phyloP scores from a whole-genome alignment of 2,797 vertebrate species.

The Psittacula echo region DNA sequence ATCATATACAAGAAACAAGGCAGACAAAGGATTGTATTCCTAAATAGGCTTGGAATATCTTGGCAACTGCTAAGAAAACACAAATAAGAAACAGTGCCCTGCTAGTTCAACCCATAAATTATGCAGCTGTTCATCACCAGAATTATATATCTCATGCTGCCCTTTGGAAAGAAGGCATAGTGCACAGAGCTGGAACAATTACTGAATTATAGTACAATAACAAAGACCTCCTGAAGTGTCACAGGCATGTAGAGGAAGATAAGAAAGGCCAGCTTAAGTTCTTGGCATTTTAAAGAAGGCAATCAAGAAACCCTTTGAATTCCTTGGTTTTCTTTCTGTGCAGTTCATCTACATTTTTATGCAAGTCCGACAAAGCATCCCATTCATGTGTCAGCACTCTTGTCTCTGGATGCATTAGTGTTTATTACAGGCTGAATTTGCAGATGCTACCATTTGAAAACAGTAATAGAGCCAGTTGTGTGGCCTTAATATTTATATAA shows the following conservation, averaged over 20 bases:
- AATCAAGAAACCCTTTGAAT: constrained; percentile 81
- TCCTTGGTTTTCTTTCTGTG: constrained; percentile 64
- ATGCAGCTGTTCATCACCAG: constrained; percentile 81
- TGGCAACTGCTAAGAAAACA: constrained; percentile 76
- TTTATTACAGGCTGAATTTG: constrained; percentile 76
- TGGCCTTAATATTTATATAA: constrained; percentile 58
- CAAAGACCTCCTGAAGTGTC: constrained; percentile 79
- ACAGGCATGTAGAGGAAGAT: constrained; percentile 77
- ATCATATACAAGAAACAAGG: constrained; percentile 71
- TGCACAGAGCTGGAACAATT: constrained; percentile 79
- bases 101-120: constrained; percentile 76
- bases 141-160: constrained; percentile 79
- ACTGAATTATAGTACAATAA: constrained; percentile 81
- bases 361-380: constrained; percentile 76
- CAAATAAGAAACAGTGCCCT: constrained; percentile 71
- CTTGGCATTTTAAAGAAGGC: constrained; percentile 82
- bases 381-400: constrained; percentile 76
- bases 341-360: constrained; percentile 79
- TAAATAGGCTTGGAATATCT: constrained; percentile 72
- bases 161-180: constrained; percentile 78
- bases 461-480: constrained; percentile 37
- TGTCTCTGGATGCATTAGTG: constrained; percentile 62
- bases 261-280: constrained; percentile 82
- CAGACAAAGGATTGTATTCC: constrained; percentile 69
- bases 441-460: constrained; percentile 68